These are phyloP conservation scores for Oxystoma pomonae DNA, from an alignment of 2,888 invertebrate genomes.

Conservation along the genomic window DNA sequence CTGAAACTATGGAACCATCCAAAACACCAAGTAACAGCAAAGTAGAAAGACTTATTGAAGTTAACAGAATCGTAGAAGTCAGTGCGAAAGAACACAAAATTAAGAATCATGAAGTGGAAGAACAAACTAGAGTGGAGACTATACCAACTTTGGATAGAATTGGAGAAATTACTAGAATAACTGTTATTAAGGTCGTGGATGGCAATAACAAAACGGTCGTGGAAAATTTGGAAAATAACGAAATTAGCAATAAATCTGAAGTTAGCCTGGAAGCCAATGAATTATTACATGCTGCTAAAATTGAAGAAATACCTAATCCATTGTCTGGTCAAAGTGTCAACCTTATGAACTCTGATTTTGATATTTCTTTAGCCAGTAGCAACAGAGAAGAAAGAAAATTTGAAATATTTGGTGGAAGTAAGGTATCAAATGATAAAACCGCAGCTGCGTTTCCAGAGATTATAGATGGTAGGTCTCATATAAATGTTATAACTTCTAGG, in stretches of 20 bases:
- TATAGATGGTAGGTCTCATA: constrained; percentile 42
- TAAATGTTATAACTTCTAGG: constrained; percentile 42
- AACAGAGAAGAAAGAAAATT: constrained; percentile 35
- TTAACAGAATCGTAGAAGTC: constrained; percentile 66
- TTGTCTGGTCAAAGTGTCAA: constrained; percentile 20
- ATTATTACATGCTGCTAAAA: constrained; percentile 21
- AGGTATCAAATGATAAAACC: constrained; percentile 42
- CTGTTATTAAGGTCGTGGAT: constrained; percentile 64
- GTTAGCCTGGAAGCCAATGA: not conserved
- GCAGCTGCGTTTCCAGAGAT: constrained; percentile 15
- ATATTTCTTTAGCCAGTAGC: constrained; percentile 17
- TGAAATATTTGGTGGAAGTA: constrained; percentile 46
- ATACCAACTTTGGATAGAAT: constrained; percentile 61
- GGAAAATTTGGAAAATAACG: constrained; percentile 27
- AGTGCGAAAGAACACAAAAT: constrained; percentile 61
- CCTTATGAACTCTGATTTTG: constrained; percentile 25
- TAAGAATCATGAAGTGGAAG: constrained; percentile 45
- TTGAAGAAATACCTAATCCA: constrained; percentile 28
- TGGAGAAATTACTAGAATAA: constrained; percentile 66
- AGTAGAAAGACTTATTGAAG: constrained; percentile 61
- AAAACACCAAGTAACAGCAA: constrained; percentile 32
- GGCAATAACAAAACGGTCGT: constrained; percentile 40
- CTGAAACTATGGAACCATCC: constrained; percentile 43
- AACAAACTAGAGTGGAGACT: constrained; percentile 55
- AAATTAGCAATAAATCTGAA: constrained; percentile 9